Evolutionary conservation across 23 tunicate genomes (phyloP).

Genomic region (Ascidia mentula): DNA sequence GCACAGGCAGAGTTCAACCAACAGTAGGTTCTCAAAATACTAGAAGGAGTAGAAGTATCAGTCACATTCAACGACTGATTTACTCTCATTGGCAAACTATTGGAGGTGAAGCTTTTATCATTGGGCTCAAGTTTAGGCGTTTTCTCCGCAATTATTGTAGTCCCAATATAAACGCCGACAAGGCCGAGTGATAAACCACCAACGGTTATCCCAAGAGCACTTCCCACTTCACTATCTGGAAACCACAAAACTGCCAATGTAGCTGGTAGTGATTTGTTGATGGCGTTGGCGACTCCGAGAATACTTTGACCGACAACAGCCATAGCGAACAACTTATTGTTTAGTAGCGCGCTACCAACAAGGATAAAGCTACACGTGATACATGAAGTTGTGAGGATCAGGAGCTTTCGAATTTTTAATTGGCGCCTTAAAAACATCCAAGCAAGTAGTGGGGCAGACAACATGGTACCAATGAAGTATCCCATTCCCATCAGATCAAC

Average conservation of each 20-base stretch:
- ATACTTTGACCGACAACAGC: not conserved
- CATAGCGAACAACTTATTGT: not conserved
- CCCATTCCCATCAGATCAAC: not conserved
- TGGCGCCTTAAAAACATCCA: not conserved
- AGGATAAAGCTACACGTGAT: not conserved
- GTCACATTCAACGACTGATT: no score
- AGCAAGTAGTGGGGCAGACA: not conserved
- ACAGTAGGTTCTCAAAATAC: no score
- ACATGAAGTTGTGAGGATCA: not conserved
- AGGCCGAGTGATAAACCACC: not conserved
- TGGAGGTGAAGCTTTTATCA: no score
- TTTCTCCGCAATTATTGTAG: no score
- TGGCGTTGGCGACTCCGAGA: not conserved
- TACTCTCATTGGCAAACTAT: no score
- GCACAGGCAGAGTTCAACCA: not conserved
- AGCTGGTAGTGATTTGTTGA: not conserved
- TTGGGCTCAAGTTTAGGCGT: no score
- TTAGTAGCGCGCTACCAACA: not conserved
- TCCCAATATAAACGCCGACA: no score
- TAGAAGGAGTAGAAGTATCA: no score
- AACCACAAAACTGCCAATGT: not conserved
- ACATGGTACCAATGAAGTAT: not conserved
- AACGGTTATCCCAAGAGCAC: not conserved
- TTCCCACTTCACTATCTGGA: not conserved
- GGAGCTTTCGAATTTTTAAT: not conserved